Evolutionary conservation across 2,888 invertebrate species (phyloP), one percentile per base, ranked within the genome.

Genomic region (Tholera decimalis): DNA sequence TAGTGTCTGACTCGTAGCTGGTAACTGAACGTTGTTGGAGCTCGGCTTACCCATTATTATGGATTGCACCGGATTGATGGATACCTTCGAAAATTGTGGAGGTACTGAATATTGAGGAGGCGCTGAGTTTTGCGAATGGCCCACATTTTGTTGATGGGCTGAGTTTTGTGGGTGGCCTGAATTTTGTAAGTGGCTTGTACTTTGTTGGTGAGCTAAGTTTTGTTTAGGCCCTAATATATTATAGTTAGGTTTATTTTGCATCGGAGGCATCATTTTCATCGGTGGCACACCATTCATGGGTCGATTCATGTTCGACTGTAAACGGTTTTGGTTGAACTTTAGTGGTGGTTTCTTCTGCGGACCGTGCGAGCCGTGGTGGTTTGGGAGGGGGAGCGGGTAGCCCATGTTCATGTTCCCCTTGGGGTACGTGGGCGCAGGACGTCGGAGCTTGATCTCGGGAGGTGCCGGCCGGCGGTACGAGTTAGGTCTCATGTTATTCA

Each of bases 401-500:
- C 86, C 89, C 50, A 73, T 77, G 51, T 87, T 90, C 6, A 64
- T 65, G 11, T 59, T 73, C 3, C 79, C 83, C 77, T 93, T 93
- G 26, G 86, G 88, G 51, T 85, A 88, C 68, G 86, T 86, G 0
- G 84, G 83, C 6, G 89, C 88, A 39, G 92, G 94, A 72, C 95
- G 86, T 41, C 94, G 91, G n/a, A 93, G 71, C 72, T 93, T 94
- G 26, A 96, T 94, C 83, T 95, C 95, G n/a, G 94, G 95, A 0
- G 95, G 95, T 3, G 83, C 80, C 0, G 95, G 95, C 11, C 95
- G 88, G 46, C 95, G 89, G 71, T 91, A 95, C 0, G 90, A 91
- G 28, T 20, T 24, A 13, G 93, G 93, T 65, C 94, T 85, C 78
- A 88, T 86, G 39, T 89, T 88, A 8, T 85, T 88, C 63, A 79